Evolutionary conservation across 2,113 vertebrate species (phyloP).

Genomic region (Aepyceros melampus): DNA sequence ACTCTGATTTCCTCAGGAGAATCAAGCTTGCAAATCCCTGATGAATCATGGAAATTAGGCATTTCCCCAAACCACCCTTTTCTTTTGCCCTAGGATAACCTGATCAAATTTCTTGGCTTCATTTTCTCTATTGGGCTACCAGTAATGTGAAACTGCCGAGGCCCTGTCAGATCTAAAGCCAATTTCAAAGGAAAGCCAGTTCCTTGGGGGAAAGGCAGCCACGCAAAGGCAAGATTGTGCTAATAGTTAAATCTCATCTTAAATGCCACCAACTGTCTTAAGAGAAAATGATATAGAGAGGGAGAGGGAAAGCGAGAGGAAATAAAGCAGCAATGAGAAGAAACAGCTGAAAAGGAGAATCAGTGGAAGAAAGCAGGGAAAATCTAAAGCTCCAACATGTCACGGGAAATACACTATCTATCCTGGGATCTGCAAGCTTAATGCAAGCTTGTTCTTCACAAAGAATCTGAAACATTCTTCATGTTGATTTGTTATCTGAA

Average conservation of each 20-base stretch:
- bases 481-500: not conserved
- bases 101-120: not conserved
- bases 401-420: not conserved
- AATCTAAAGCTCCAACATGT: not conserved
- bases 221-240: constrained; percentile 50
- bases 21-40: not conserved
- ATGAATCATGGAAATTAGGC: constrained; percentile 36
- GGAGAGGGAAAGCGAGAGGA: not conserved
- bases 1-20: not conserved
- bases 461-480: not conserved
- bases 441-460: not conserved
- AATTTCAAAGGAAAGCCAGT: constrained; percentile 46
- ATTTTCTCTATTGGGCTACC: constrained; percentile 55
- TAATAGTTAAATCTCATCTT: constrained; percentile 74
- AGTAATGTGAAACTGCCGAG: constrained; percentile 55
- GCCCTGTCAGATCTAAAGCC: constrained; percentile 37
- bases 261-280: constrained; percentile 60
- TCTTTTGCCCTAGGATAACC: constrained; percentile 56
- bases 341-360: not conserved
- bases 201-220: constrained; percentile 48
- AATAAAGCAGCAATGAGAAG: not conserved
- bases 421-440: not conserved
- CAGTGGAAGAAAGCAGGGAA: not conserved
- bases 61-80: not conserved
- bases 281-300: not conserved